These are phyloP conservation scores for Ptilonorhynchus violaceus DNA, from an alignment of 2,113 vertebrate species.

Conservation along the genomic window DNA sequence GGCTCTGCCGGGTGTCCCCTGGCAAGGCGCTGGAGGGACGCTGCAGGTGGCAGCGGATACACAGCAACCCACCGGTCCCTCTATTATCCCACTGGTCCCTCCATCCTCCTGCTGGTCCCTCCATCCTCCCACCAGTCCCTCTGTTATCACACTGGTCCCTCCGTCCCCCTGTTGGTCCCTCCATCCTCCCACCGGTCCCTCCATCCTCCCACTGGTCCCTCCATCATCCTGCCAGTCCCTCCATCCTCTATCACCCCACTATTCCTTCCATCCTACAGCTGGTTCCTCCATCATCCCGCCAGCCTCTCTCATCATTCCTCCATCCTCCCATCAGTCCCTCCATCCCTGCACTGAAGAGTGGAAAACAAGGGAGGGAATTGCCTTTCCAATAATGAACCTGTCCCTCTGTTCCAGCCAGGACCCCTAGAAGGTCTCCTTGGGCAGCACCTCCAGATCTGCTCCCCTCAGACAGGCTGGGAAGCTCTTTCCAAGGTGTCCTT, in stretches of 20 bases:
- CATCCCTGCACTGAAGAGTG: neutral
- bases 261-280: neutral
- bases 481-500: neutral
- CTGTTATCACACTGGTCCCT: neutral
- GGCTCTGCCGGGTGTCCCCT: neutral
- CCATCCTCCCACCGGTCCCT: neutral
- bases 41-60: neutral
- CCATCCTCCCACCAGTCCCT: fast-evolving
- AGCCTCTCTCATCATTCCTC: neutral
- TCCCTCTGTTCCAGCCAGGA: neutral
- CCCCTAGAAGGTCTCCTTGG: neutral
- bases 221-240: neutral
- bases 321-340: neutral
- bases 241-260: neutral
- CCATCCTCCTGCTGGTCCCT: neutral
- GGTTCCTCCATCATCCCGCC: neutral
- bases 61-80: neutral
- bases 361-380: neutral
- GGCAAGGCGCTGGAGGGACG: neutral
- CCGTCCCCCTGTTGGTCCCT: neutral
- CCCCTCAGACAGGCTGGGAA: neutral
- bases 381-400: neutral
- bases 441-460: neutral
- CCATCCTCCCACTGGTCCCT: neutral
- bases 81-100: fast-evolving